Percentiles rank a stretch among this genome's conserved stretches.
Conservation (phyloP, 2,797 vertebrate species). For the Esox masquinongy region DNA sequence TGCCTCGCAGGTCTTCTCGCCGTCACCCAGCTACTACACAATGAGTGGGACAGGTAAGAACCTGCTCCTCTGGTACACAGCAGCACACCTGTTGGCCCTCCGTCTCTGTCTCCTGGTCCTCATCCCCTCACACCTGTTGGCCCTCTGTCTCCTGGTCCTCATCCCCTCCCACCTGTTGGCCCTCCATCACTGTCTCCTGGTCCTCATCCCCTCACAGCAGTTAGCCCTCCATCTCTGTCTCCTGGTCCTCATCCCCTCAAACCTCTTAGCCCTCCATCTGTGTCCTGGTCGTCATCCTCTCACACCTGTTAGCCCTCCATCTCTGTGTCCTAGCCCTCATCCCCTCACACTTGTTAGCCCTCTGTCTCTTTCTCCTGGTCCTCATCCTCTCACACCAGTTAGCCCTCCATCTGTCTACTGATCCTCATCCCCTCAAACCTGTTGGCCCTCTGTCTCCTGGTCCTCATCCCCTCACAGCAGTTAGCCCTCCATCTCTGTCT, state of each 20-base stretch:
- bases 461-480: not conserved
- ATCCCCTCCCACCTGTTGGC: slow-evolving; percentile 70
- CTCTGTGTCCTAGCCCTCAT: not conserved
- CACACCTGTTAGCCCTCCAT: slow-evolving; percentile 9
- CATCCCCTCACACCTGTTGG: slow-evolving; percentile 12
- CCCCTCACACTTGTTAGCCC: slow-evolving; percentile 49
- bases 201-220: slow-evolving; percentile 11
- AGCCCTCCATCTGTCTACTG: not conserved
- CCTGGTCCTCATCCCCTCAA: slow-evolving; percentile 6
- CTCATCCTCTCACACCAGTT: slow-evolving; percentile 9
- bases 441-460: slow-evolving; percentile 57
- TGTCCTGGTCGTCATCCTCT: slow-evolving; percentile 21
- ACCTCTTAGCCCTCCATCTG: slow-evolving; percentile 48
- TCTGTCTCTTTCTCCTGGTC: not conserved
- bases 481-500: not conserved
- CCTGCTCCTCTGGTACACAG: slow-evolving; percentile 26
- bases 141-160: slow-evolving; percentile 71
- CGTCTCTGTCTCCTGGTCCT: slow-evolving; percentile 14
- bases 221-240: not conserved
- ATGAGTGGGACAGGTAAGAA: slow-evolving; percentile 91
- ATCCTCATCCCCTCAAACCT: slow-evolving; percentile 25
- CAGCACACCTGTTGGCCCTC: not conserved
- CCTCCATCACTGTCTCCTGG: slow-evolving; percentile 56
- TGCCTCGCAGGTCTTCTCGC: slow-evolving; percentile 94
- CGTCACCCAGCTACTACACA: slow-evolving; percentile 87